phyloP scores from a whole-genome alignment of 2,888 invertebrate species.

The Hirtodrosophila histrioides region DNA sequence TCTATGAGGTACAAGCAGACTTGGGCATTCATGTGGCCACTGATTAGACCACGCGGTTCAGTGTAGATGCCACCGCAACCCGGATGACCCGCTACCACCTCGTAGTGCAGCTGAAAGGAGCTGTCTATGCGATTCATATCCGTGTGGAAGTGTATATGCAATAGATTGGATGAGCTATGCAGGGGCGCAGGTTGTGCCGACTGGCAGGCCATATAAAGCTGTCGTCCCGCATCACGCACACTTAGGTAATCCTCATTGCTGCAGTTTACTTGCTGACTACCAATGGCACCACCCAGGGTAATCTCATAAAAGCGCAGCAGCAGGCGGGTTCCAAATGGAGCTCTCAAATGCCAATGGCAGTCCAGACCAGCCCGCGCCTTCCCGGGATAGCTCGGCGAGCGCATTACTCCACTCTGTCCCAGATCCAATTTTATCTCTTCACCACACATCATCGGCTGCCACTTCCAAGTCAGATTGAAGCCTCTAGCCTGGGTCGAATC shows the following conservation, averaged over 20 bases:
- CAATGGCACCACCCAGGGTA: constrained; percentile 51
- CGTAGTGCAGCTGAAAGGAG: constrained; percentile 93
- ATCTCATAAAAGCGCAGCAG: constrained; percentile 90
- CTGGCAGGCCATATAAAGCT: constrained; percentile 90
- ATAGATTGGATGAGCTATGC: constrained; percentile 87
- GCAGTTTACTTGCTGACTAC: constrained; percentile 54
- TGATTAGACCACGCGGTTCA: constrained; percentile 87
- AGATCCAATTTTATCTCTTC: constrained; percentile 85
- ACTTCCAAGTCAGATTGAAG: constrained; percentile 91
- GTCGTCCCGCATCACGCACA: constrained; percentile 82
- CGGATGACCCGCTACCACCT: constrained; percentile 88
- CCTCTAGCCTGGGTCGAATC: constrained; percentile 86
- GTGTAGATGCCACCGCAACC: constrained; percentile 93
- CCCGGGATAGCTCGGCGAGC: constrained; percentile 95
- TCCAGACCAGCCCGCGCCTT: constrained; percentile 92
- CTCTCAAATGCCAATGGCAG: constrained; percentile 92
- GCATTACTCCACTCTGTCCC: constrained; percentile 88
- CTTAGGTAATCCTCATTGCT: constrained; percentile 59
- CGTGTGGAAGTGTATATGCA: constrained; percentile 91
- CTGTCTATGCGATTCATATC: constrained; percentile 87
- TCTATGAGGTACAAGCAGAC: constrained; percentile 92
- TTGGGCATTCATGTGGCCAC: constrained; percentile 85
- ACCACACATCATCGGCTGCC: constrained; percentile 90
- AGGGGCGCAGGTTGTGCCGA: constrained; percentile 88
- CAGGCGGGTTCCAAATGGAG: constrained; percentile 89